Percentiles rank a stretch among this genome's conserved stretches.
phyloP scores from a whole-genome alignment of 2,888 invertebrate genomes.

The Sericinus montela region DNA sequence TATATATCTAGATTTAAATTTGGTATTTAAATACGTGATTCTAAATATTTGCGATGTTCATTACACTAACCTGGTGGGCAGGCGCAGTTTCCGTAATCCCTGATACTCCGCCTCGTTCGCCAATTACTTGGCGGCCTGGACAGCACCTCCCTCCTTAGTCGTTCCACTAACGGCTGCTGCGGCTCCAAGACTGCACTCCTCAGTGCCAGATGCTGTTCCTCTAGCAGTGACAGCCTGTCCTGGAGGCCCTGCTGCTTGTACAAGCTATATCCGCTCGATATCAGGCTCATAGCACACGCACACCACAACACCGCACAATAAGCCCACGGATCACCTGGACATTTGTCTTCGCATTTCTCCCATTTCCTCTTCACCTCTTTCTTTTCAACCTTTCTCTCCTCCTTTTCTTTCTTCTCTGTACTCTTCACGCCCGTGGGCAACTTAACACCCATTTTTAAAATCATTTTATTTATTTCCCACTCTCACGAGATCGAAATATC shows the following conservation, averaged over 20 bases:
- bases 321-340: slow-evolving; percentile 62
- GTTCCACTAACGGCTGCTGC: slow-evolving; percentile 74
- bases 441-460: slow-evolving; percentile 66
- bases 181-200: slow-evolving; percentile 73
- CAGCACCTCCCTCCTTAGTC: slow-evolving; percentile 75
- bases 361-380: slow-evolving; percentile 39
- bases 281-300: slow-evolving; percentile 82
- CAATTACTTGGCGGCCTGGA: slow-evolving; percentile 52
- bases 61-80: slow-evolving; percentile 84
- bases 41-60: too few species aligned
- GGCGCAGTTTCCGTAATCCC: slow-evolving; percentile 82
- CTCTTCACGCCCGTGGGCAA: slow-evolving; percentile 41
- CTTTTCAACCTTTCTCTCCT: slow-evolving; percentile 32
- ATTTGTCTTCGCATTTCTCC: slow-evolving; percentile 59
- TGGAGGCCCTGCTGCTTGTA: slow-evolving; percentile 78
- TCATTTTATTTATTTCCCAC: slow-evolving; percentile 47
- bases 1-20: too few species aligned
- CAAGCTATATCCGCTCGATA: slow-evolving; percentile 80
- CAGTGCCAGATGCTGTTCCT: slow-evolving; percentile 77
- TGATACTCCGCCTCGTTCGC: slow-evolving; percentile 64
- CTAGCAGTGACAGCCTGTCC: slow-evolving; percentile 71
- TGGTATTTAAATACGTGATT: too few species aligned
- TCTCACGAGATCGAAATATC: slow-evolving; percentile 33
- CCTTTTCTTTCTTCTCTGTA: slow-evolving; percentile 30
- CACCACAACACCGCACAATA: slow-evolving; percentile 80